Conservation (phyloP, 2,888 invertebrate species). For the Pachydiplax longipennis region DNA sequence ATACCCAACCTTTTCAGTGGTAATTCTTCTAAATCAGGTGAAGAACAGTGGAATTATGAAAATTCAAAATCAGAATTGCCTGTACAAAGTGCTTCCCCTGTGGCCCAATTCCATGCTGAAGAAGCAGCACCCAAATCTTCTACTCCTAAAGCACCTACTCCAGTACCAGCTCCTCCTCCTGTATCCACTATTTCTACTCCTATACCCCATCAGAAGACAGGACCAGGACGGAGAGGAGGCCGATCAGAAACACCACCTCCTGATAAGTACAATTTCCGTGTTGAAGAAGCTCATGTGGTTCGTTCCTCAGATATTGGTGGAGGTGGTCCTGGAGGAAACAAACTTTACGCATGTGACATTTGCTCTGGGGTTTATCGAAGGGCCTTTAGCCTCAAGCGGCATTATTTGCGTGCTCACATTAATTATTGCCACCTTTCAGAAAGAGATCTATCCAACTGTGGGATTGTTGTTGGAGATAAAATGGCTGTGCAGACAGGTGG, state of each 20-base stretch:
- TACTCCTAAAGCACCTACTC: background rate
- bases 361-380: constrained; percentile 61
- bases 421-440: constrained; percentile 59
- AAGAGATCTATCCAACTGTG: constrained; percentile 60
- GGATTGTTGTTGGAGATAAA: constrained; percentile 54
- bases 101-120: background rate
- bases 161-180: background rate
- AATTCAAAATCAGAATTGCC: background rate
- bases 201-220: background rate
- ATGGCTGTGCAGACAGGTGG: constrained; percentile 47
- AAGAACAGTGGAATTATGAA: constrained; percentile 13
- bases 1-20: constrained; percentile 9
- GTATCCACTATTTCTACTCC: background rate
- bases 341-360: constrained; percentile 60
- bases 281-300: constrained; percentile 15
- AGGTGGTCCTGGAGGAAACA: background rate
- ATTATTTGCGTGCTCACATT: constrained; percentile 62
- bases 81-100: background rate
- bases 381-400: constrained; percentile 62
- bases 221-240: constrained; percentile 14
- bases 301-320: background rate
- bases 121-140: background rate
- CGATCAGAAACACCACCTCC: constrained; percentile 24
- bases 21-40: background rate
- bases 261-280: constrained; percentile 28